These are phyloP conservation scores for Gibbula magus DNA, from an alignment of 2,888 invertebrate species.

Conservation along the genomic window DNA sequence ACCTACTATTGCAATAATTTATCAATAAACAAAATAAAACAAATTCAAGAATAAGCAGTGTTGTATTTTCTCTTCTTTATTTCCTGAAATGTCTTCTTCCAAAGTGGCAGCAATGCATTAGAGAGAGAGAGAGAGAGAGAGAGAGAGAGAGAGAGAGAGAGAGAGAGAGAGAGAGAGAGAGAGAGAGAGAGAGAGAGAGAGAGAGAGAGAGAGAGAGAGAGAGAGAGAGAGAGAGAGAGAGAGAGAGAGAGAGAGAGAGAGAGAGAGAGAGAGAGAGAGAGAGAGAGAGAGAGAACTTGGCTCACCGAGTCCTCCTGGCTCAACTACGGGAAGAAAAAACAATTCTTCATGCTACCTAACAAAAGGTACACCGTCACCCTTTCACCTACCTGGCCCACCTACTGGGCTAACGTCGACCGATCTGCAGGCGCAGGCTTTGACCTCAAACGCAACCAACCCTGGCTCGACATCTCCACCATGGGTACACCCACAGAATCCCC, in stretches of 20 bases:
- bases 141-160: no score
- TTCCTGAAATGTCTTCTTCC: background rate
- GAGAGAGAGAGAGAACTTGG: background rate
- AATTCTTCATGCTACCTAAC: background rate
- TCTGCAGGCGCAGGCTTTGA: no score
- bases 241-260: constrained; percentile 31
- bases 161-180: background rate
- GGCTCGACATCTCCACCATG: no score
- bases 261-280: constrained; percentile 32
- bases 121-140: no score
- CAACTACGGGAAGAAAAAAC: background rate
- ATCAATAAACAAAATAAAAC: no score
- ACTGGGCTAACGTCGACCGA: no score
- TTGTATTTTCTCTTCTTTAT: background rate
- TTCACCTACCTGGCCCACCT: no score
- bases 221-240: constrained; percentile 23
- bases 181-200: background rate
- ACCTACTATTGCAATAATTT: no score
- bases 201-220: background rate
- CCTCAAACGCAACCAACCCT: no score
- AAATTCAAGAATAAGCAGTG: no score
- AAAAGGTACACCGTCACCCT: background rate
- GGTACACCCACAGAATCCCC: no score
- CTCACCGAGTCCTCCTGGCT: background rate
- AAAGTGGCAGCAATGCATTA: no score